phyloP scores from a whole-genome alignment of 1,140 invertebrate genomes.

The Drosophila sp. region DNA sequence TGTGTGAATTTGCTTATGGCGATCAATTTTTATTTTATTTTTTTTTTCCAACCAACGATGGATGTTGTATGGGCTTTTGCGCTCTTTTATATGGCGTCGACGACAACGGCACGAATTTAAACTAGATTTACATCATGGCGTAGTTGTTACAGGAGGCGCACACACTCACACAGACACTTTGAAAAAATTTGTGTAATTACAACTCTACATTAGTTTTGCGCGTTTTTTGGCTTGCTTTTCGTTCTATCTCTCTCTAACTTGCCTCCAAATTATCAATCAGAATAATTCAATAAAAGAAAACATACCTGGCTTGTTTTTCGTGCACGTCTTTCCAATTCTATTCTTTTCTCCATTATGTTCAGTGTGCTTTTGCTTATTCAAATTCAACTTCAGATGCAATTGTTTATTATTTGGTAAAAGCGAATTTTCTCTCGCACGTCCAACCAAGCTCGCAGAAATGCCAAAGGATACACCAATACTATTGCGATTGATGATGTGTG shows the following conservation, averaged over 20 bases:
- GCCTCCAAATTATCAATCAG: constrained; percentile 31
- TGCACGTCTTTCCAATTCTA: constrained; percentile 95
- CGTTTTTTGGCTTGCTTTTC: constrained; percentile 55
- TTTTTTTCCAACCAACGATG: constrained; percentile 25
- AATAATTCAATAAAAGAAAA: constrained; percentile 33
- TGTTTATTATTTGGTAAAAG: constrained; percentile 65
- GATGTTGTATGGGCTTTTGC: constrained; percentile 45
- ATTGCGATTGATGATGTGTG: constrained; percentile 35
- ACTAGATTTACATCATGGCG: constrained; percentile 78
- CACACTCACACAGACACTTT: constrained; percentile 38
- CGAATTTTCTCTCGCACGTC: constrained; percentile 48
- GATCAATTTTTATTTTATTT: constrained; percentile 73
- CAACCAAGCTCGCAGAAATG: constrained; percentile 66
- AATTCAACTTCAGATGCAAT: constrained; percentile 52
- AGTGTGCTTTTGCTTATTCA: constrained; percentile 39
- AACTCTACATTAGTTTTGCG: constrained; percentile 52
- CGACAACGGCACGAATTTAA: constrained; percentile 65
- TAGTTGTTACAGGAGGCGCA: constrained; percentile 41
- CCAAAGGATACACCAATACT: constrained; percentile 67
- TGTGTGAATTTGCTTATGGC: constrained; percentile 79
- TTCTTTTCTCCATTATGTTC: constrained; percentile 93
- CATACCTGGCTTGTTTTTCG: constrained; percentile 93
- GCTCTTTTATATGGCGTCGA: constrained; percentile 61
- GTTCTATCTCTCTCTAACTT: background rate
- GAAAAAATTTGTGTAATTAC: constrained; percentile 57